Evolutionary conservation across 2,797 vertebrate species (phyloP), one percentile per base, ranked within the genome.

Genomic region (Lacerta viridis): DNA sequence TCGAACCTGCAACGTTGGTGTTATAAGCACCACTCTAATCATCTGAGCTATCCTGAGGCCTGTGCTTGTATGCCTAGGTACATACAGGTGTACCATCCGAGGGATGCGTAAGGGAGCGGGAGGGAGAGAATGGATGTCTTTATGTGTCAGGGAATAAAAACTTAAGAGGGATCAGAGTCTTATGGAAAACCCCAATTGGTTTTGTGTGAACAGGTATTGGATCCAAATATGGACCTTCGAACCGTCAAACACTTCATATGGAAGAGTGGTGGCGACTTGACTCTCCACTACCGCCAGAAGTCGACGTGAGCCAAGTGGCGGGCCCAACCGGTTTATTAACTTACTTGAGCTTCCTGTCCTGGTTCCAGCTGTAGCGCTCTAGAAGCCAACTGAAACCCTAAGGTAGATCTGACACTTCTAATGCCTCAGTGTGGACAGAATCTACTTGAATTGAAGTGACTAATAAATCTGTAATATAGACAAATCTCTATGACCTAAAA

Each of bases 221-320:
- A 99, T 95, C 99, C 99, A 13, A 99, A 99, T 94, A 99, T 99
- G 99, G 99, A 99, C 97, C 98, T 99, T 95, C 97, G 99, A 89
- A 99, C 99, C 94, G 99, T 99, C 92, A 99, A 99, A 97, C 98
- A 99, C 96, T 99, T 99, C 98, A 99, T 99, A 95, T 99, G 99
- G 99, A 99, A 99, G 97, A 99, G 99, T 0, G 99, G 99, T 0
- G 99, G 99, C 15, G 99, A 99, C 95, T 98, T 99, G 96, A 99
- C 99, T 0, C 98, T 99, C 93, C 99, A 99, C 91, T 99, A 99
- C 97, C 98, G 98, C 79, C 99, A 99, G 98, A 99, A 99, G 95
- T 98, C 98, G 10, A 99, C 99, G 98, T 99, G 99, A 99, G 86
- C 78, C n/a, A 23, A 77, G 92, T 0, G 27, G n/a, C 15, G 0